Base-by-base conservation (phyloP, 2,888 invertebrate species). In the Oxystoma pomonae region DNA sequence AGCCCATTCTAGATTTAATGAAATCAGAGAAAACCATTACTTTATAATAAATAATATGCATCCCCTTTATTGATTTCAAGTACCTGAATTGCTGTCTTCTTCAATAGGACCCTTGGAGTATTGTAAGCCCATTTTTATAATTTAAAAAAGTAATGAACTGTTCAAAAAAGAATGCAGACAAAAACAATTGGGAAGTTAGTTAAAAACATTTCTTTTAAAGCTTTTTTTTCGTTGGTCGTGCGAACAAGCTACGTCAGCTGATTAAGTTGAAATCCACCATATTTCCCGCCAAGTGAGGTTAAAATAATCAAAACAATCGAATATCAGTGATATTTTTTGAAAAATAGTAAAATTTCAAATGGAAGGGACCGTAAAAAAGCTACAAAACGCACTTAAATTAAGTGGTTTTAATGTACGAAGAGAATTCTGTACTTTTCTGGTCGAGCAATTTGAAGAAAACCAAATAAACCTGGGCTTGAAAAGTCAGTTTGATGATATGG, bases 391-490 rank as follows among this genome's bases (percentile, higher is more conserved):
- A 0, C 90, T 93, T 69, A 90, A 91, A 78, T 80, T 93, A 20
- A 88, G 89, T 77, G 92, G 93, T 20, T 90, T 90, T 69, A 83
- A 84, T 1, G 84, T 92, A 60, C 84, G 90, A 69, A 86, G 84
- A 64, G 93, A 93, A 71, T 90, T 93, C 22, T 87, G 89, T 72
- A 81, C 81, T 1, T 89, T 88, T 70, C 82, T 96, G 35, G 85
- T 90, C 1, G 88, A 90, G 70, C 88, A 91, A 72, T 80, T 96
- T 62, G 16, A 61, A 22, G 70, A 73, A 55, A 73, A 75, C 61
- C 68, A 72, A 22, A 69, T 78, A 58, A 76, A 84, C 65, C 83
- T 86, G 1, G 78, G 89, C 57, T 79, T 85, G 53, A 79, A 81
- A 16, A 76, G 80, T 7, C 86, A 90, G 66, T 87, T 90, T 64